Base-by-base conservation (phyloP, 2,888 invertebrate genomes). In the Tanypteryx hageni region DNA sequence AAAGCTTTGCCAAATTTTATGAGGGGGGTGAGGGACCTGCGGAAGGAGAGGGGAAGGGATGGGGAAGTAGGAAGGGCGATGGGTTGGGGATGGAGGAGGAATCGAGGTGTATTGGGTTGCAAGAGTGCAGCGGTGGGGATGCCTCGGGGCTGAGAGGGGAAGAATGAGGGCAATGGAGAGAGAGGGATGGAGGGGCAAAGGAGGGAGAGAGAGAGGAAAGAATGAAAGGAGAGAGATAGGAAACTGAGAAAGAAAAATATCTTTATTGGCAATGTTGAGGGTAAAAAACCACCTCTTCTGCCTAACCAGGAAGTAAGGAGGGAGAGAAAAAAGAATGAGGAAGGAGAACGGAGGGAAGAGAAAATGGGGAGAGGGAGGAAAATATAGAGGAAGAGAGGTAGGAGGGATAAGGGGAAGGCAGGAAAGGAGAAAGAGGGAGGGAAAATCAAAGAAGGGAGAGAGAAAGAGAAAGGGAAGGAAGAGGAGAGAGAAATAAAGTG, bases 1-100 rank as follows among this genome's bases (percentile, higher is more conserved):
- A 68, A 64, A 89, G 68, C n/a, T 89, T 27, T 89, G 64, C 83
- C 56, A 68, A 89, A 89, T 64, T 44, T 89, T 64, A 89, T 64
- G 89, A 89, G 64, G 44, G 14, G 44, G 44, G 27, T 76, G 22
- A 27, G 76, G 76, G 22, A 22, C 18, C 9, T 27, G 27, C 22
- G 22, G 22, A 76, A 76, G 9, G 89, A 10, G 83, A 44, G 83
- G 56, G 18, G 31, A 13, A 13, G 31, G 16, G 44, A 18, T 18
- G 10, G 16, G 14, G 18, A 44, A 4, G n/a, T 14, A n/a, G 44
- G 57, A 85, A 10, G 31, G 27, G 61, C 4, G 86, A 5, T 22
- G 27, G 16, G 58, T 27, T 58, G 16, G 10, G 4, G 27, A 27
- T 13, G 86, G 22, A 85, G 44, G 22, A 58, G 82, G 16, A 14